Base-by-base conservation (phyloP, 2,888 invertebrate species). In the Agrochola litura region DNA sequence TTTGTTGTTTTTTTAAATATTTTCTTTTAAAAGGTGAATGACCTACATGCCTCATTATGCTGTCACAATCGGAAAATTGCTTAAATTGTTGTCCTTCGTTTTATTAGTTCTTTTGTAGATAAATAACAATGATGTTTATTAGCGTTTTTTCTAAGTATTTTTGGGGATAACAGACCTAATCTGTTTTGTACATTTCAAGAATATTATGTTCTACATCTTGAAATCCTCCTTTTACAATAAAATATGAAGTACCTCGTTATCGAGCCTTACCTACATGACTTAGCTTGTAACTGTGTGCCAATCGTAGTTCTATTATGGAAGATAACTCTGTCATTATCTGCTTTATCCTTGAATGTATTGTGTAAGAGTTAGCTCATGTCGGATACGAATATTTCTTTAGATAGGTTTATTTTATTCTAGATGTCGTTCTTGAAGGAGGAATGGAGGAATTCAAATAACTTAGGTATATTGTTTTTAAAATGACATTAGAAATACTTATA, bases 331-430 rank as follows among this genome's bases (percentile, higher is more conserved):
- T 66, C 49, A 84, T 81, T 81, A 81, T 84, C 81, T 82, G 76
- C 72, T 72, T 68, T 89, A 90, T 90, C 90, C 90, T 91, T 91
- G 90, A 88, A 77, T 52, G 61, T 73, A n/a, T 82, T 91, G 89
- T 81, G 90, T 90, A 91, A 91, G 72, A 14, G 77, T 90, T 90
- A 90, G 89, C 84, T 88, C 88, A 90, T 82, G 63, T 77, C 68
- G 71, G 66, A 84, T 61, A 78, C 49, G 25, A 69, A 65, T 65
- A 9, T 60, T 2, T 41, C 52, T n/a, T 25, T 54, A 63, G 4
- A 82, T 49, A 49, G 41, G 63, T 56, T 54, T 66, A 54, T 54
- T 56, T 54, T 66, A 54, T 54, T 81, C 6, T 30, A 77, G 52
- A 63, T 25, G 16, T 8, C 41, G 3, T 73, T 73, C 16, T 73